phyloP scores from a whole-genome alignment of 2,797 vertebrate genomes.

The Lithobates sylvaticus region DNA sequence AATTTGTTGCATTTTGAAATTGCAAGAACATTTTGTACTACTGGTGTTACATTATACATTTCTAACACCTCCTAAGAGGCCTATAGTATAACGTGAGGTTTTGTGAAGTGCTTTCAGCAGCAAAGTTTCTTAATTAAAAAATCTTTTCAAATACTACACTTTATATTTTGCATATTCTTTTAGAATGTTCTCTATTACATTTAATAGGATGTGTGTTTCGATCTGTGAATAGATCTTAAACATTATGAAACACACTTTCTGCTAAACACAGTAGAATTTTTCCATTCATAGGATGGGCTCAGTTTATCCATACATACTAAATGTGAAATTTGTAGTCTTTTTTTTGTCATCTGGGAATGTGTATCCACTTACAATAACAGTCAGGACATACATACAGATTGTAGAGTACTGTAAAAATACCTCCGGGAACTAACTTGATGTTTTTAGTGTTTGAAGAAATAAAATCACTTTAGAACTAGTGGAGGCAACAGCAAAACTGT shows the following conservation, averaged over 20 bases:
- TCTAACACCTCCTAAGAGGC: slow-evolving; percentile 15
- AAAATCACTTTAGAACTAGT: too few relatives aligned
- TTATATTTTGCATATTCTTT: slow-evolving; percentile 14
- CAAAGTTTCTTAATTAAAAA: slow-evolving; percentile 17
- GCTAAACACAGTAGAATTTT: neutral
- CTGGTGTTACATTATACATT: slow-evolving; percentile 27
- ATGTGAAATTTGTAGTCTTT: neutral
- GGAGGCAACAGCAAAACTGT: too few relatives aligned
- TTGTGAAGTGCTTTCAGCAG: slow-evolving; percentile 7
- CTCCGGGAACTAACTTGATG: too few relatives aligned
- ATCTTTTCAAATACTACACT: neutral
- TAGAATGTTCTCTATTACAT: neutral
- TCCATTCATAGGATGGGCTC: slow-evolving; percentile 10
- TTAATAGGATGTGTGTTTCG: neutral
- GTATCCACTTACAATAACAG: neutral
- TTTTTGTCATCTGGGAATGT: neutral
- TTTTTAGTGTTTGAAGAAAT: too few relatives aligned
- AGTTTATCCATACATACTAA: neutral
- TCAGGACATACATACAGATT: neutral
- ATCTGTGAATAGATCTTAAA: slow-evolving; percentile 13
- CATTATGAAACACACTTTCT: neutral
- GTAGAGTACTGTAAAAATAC: too few relatives aligned
- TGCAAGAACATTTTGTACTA: slow-evolving; percentile 8
- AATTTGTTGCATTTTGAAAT: slow-evolving; percentile 13
- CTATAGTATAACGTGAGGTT: slow-evolving; percentile 23